Percentiles rank a stretch among this genome's conserved stretches.
These are phyloP conservation scores for Danio tinwini DNA, from an alignment of 2,797 vertebrate genomes.

Conservation along the genomic window DNA sequence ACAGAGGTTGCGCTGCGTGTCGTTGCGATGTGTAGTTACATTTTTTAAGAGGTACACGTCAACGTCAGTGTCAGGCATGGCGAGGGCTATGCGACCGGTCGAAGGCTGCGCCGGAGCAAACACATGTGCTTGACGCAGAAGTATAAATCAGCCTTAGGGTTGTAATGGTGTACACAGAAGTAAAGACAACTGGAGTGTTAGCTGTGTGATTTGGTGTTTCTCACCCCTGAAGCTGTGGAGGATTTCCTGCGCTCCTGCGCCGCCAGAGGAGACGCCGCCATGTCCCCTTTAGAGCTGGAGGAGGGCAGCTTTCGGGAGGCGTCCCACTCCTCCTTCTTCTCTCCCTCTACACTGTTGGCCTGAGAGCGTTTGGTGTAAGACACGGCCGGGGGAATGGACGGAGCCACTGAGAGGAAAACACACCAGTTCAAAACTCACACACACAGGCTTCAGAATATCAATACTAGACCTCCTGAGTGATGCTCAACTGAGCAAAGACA, in stretches of 20 bases:
- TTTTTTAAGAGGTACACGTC: no score
- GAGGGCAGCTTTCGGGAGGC: constrained; percentile 80
- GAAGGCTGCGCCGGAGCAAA: no score
- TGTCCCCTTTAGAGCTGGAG: constrained; percentile 82
- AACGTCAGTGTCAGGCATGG: no score
- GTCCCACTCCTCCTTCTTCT: constrained; percentile 87
- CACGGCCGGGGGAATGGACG: constrained; percentile 83
- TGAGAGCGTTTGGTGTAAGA: constrained; percentile 86
- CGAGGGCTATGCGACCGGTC: no score
- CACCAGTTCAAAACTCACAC: neutral
- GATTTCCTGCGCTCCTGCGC: constrained; percentile 59
- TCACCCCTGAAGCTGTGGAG: constrained; percentile 72
- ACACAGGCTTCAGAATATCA: neutral
- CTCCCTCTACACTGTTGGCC: constrained; percentile 85
- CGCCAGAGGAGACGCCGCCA: constrained; percentile 82
- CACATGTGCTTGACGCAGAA: no score
- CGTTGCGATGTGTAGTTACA: no score
- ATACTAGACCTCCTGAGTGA: no score
- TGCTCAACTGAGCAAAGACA: no score
- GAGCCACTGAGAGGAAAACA: constrained; percentile 75
- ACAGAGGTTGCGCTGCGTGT: no score
- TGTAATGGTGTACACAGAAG: no score
- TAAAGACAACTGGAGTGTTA: neutral
- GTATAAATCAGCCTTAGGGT: no score
- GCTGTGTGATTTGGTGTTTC: neutral